A percentile compares a stretch with the other conserved stretches of the same genome.
These are phyloP conservation scores for Drosophila nr. perissopoda DNA, from an alignment of 2,888 invertebrate species.

Conservation along the genomic window DNA sequence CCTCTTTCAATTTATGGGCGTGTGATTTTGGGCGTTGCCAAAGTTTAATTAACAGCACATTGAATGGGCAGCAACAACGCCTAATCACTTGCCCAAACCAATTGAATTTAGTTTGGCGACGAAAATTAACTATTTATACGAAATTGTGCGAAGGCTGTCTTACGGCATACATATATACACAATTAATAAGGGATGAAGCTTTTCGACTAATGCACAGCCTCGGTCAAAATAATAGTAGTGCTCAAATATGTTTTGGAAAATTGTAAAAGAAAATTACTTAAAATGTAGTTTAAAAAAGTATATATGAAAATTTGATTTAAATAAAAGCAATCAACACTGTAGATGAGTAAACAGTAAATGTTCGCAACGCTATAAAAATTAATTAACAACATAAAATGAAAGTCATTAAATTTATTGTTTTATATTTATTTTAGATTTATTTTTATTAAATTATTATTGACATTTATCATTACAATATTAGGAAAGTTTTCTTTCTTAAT, in stretches of 20 bases:
- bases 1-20: conserved; percentile 38
- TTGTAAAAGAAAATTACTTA: neutral
- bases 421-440: neutral
- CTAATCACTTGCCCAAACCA: conserved; percentile 42
- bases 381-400: neutral
- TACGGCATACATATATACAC: neutral
- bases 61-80: conserved; percentile 25
- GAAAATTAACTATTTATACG: conserved; percentile 18
- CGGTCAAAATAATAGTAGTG: neutral
- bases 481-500: no score
- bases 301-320: neutral
- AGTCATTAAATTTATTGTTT: neutral
- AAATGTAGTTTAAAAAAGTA: neutral
- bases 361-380: neutral
- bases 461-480: neutral
- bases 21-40: conserved; percentile 30
- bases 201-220: neutral
- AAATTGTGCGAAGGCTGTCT: neutral
- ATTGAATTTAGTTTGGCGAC: conserved; percentile 34
- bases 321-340: neutral
- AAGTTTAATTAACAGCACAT: conserved; percentile 56
- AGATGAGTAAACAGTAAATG: neutral
- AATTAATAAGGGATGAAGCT: conserved; percentile 1
- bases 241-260: neutral
- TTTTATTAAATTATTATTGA: neutral